Evolutionary conservation across 2,888 invertebrate genomes (phyloP).

Genomic region (Drosophila meridionalis): DNA sequence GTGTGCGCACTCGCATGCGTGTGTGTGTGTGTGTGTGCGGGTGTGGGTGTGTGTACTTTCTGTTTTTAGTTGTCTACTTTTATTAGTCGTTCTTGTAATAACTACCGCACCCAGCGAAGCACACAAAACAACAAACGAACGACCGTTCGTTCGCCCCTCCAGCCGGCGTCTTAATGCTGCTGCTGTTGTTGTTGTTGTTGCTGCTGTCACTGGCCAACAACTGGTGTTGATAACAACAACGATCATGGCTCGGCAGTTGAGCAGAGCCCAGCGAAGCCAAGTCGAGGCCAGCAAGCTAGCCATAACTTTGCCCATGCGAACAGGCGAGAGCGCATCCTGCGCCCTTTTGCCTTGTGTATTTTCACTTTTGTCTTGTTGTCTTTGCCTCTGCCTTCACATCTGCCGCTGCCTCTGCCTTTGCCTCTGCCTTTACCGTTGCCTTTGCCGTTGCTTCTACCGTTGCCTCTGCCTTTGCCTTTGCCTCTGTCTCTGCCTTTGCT

Average conservation of each 20-base stretch:
- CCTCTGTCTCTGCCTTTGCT: neutral
- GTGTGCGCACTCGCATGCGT: neutral
- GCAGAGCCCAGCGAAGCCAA: constrained; percentile 15
- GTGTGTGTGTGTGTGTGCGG: constrained; percentile 8
- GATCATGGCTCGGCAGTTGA: constrained; percentile 57
- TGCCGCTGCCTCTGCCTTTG: neutral
- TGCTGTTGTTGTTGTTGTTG: constrained; percentile 21
- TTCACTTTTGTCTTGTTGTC: constrained; percentile 7
- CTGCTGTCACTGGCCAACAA: constrained; percentile 63
- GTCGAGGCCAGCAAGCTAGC: constrained; percentile 46
- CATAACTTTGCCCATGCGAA: constrained; percentile 67
- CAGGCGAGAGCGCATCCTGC: constrained; percentile 31
- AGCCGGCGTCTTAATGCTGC: neutral
- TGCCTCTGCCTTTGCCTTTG: neutral
- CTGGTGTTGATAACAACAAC: constrained; percentile 76
- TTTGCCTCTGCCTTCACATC: neutral
- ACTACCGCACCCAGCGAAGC: constrained; percentile 53
- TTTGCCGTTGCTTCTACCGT: too few species aligned
- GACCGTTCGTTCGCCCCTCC: neutral
- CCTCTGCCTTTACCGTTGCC: neutral
- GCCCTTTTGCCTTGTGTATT: constrained; percentile 5
- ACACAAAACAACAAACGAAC: constrained; percentile 8
- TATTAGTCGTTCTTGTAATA: constrained; percentile 74
- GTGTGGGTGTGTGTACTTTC: constrained; percentile 24
- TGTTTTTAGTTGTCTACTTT: constrained; percentile 70